Base-by-base conservation (phyloP, 2,888 invertebrate genomes). In the Acanthosepion lycidas region DNA sequence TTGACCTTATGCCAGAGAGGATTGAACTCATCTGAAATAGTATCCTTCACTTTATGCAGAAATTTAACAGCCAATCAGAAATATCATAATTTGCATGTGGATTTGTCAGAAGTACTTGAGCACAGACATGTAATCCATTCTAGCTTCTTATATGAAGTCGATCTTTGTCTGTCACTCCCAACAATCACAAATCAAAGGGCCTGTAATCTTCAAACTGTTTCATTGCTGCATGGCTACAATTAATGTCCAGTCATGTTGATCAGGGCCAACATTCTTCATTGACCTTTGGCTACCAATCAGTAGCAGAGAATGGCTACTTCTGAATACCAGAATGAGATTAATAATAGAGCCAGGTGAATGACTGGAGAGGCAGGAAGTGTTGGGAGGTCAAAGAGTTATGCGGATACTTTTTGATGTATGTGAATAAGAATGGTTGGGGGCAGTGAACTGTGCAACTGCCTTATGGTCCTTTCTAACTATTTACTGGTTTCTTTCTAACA, bases 271-370 rank as follows among this genome's bases (percentile, higher is more conserved):
- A 78, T 33, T 78, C n/a, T 78, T 78, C 78, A n/a, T n/a, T 78
- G 78, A 78, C 78, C 78, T 78, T 78, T 78, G 78, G n/a, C 78
- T n/a, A 78, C 78, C 78, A 78, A 78, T 78, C 78, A 78, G 78
- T 33, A n/a, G 5, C 15, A n/a, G 78, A n/a, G 78, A 78, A 33
- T 78, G n/a, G 78, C n/a, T 12, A 78, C 78, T 78, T 78, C 12
- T n/a, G 18, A 78, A 3, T n/a, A 78, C 78, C 9, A 18, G 78
- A 78, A 59, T 23, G 6, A 33, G 78, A n/a, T 78, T n/a, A 15
- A 78, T 78, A 78, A 78, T n/a, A n/a, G 9, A 78, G 78, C 15
- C 78, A 78, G 78, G n/a, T 78, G n/a, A 78, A 78, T 78, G n/a
- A 15, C n/a, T 78, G 15, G n/a, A 78, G 12, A 78, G 78, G 15